Conservation (phyloP, 2,113 vertebrate genomes). For the Nesospiza acunhae region DNA sequence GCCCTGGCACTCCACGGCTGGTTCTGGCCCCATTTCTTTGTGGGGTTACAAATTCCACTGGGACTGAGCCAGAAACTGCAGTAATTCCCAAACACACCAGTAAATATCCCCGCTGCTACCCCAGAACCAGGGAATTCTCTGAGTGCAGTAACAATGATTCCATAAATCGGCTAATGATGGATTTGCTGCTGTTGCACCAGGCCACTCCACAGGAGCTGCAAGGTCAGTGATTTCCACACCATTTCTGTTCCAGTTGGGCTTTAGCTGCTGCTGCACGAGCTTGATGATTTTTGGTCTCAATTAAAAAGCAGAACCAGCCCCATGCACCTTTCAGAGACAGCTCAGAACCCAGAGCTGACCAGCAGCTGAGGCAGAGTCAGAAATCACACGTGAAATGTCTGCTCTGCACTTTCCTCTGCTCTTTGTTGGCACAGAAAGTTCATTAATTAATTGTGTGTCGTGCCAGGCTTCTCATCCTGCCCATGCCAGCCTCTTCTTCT, state of each 20-base stretch:
- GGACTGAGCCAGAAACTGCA: background rate
- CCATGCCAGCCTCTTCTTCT: background rate
- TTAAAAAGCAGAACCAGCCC: background rate
- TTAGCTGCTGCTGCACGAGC: background rate
- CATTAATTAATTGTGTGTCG: background rate
- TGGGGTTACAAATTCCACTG: background rate
- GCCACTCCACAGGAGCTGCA: background rate
- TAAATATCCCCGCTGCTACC: background rate
- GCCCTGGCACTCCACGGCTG: accelerated
- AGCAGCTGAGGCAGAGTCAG: background rate
- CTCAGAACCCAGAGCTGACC: background rate
- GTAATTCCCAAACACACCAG: background rate
- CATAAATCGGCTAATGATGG: background rate
- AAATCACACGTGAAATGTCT: background rate
- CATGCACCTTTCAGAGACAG: background rate
- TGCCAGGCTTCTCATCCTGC: background rate
- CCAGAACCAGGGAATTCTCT: background rate
- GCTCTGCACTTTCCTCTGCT: background rate
- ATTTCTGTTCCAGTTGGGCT: background rate
- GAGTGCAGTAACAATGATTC: background rate
- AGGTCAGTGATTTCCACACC: background rate
- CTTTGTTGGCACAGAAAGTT: background rate
- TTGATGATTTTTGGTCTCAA: background rate
- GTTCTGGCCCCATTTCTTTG: background rate
- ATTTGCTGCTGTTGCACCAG: background rate